Evolutionary conservation across 2,113 vertebrate species (phyloP).

Genomic region (Turnix velox): DNA sequence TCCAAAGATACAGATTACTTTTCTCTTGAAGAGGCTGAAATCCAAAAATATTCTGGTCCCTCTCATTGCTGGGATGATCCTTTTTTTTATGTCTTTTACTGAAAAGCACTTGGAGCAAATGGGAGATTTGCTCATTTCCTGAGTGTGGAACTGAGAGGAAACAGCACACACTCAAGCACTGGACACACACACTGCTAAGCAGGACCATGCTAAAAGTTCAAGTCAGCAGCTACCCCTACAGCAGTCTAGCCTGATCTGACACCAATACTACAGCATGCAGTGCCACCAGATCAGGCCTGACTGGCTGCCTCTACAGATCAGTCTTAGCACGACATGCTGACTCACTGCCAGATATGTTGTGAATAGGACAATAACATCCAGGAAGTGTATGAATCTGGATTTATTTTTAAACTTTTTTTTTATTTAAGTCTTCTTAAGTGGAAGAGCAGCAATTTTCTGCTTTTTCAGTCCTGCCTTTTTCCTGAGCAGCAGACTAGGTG

Average conservation of each 20-base stretch:
- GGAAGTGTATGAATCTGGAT: constrained; percentile 8
- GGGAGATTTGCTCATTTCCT: constrained; percentile 12
- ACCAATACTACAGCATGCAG: neutral
- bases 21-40: neutral
- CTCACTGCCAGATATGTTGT: neutral
- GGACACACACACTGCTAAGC: neutral
- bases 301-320: neutral
- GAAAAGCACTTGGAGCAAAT: neutral
- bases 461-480: neutral
- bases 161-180: neutral
- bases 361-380: neutral
- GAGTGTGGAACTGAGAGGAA: neutral
- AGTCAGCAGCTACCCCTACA: neutral
- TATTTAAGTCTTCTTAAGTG: neutral
- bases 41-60: neutral
- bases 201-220: neutral
- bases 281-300: neutral
- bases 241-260: neutral
- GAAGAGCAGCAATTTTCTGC: neutral
- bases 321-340: neutral
- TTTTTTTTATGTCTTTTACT: neutral
- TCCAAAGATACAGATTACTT: neutral
- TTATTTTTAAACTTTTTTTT: constrained; percentile 25
- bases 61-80: neutral
- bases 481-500: neutral